These are phyloP conservation scores for Mamestra brassicae DNA, from an alignment of 2,888 invertebrate species.

Conservation along the genomic window DNA sequence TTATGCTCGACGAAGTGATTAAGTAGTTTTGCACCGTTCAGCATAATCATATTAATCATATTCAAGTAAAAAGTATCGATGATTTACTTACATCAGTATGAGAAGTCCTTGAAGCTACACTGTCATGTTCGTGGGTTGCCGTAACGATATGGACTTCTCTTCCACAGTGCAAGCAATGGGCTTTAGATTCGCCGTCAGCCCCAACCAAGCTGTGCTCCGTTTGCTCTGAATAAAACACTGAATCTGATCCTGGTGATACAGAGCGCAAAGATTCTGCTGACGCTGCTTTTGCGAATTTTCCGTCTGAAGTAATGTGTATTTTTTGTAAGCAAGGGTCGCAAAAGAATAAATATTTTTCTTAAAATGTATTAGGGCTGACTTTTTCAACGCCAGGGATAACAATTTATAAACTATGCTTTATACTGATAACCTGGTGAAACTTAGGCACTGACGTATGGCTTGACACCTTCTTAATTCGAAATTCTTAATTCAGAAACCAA, in stretches of 20 bases:
- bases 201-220: constrained; percentile 90
- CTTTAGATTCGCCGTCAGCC: constrained; percentile 91
- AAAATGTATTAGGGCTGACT: not conserved
- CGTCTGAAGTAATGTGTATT: constrained; percentile 75
- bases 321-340: constrained; percentile 31
- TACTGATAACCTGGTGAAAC: too few species aligned
- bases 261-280: constrained; percentile 97
- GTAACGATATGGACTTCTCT: constrained; percentile 94
- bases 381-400: not conserved
- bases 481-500: not conserved
- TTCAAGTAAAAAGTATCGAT: not conserved
- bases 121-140: constrained; percentile 87
- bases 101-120: constrained; percentile 84
- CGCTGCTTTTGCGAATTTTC: constrained; percentile 93
- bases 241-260: constrained; percentile 97
- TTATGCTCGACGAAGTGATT: too few species aligned
- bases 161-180: constrained; percentile 96
- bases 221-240: constrained; percentile 96
- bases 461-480: too few species aligned
- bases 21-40: too few species aligned
- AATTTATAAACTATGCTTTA: too few species aligned
- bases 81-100: constrained; percentile 85
- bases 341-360: not conserved
- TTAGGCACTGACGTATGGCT: too few species aligned
- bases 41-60: not conserved